Evolutionary conservation across 2,113 vertebrate species (phyloP).

Genomic region (Percina caprodes): DNA sequence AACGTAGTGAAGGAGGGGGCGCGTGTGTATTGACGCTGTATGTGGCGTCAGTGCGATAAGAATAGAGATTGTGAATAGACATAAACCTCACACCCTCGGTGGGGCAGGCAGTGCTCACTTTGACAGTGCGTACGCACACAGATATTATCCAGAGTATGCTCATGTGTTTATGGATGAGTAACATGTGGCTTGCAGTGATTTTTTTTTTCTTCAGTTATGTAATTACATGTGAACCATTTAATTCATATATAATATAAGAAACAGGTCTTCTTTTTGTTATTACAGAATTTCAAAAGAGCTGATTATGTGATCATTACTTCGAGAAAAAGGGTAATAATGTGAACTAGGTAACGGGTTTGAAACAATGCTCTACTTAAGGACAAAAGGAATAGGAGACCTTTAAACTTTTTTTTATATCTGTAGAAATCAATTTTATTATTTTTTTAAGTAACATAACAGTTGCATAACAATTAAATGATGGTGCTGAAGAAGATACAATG

Average conservation of each 20-base stretch:
- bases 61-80: constrained; percentile 87
- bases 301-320: background rate
- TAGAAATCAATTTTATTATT: constrained; percentile 1
- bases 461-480: constrained; percentile 20
- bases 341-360: background rate
- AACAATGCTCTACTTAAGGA: background rate
- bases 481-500: too few species aligned
- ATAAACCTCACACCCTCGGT: constrained; percentile 84
- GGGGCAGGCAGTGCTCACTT: constrained; percentile 67
- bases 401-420: background rate
- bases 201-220: constrained; percentile 18
- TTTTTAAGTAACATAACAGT: constrained; percentile 7
- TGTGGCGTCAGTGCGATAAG: constrained; percentile 87
- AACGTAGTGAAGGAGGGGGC: constrained; percentile 82
- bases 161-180: constrained; percentile 58
- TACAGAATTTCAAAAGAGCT: background rate
- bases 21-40: constrained; percentile 84
- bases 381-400: background rate
- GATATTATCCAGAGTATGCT: constrained; percentile 48
- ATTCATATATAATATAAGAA: background rate
- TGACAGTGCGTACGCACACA: constrained; percentile 27
- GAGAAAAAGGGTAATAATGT: background rate
- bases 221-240: constrained; percentile 30
- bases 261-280: background rate
- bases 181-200: constrained; percentile 31